Evolutionary conservation across 2,888 invertebrate species (phyloP), one percentile per base, ranked within the genome.

Genomic region (Eristalinus sepulchralis): DNA sequence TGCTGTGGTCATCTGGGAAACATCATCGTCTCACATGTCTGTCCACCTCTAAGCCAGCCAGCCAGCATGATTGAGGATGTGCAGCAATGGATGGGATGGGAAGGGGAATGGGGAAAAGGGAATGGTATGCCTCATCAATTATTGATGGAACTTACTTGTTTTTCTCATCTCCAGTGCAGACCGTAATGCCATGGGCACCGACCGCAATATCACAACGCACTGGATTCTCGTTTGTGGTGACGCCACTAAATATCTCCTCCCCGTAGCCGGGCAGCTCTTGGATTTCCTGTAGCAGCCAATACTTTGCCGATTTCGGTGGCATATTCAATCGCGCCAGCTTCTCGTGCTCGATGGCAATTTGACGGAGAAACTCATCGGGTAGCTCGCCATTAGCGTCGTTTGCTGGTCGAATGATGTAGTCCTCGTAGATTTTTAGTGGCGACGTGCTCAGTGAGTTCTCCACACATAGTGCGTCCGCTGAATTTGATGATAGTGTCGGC

Each of bases 201-300:
- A 97, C 97, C 0, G 97, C 96, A 81, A 97, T 94, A 88, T 92
- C 92, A 83, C 93, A 92, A 59, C 90, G 93, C 90, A 89, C 90
- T 83, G 90, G 90, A 88, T 90, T 91, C 88, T 92, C 92, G 31
- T 90, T 90, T 70, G 90, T 90, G 57, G 92, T 91, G 9, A 96
- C 94, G 90, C 96, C 96, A 91, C 95, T 95, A 92, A 97, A 97
- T 88, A 96, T 93, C 91, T 97, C 97, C 91, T 97, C 96, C 0
- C 97, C 97, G 92, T 97, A 97, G 36, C 96, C 96, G 88, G 96
- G 96, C 88, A 97, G 92, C 88, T 95, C 95, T 6, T 97, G 96
- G 75, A 96, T 96, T 91, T 96, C 96, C 91, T 97, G 96, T 64
- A 98, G 92, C 55, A 97, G 92, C 94, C 96, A 96, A 93, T 97